Evolutionary conservation across 2,113 vertebrate species (phyloP).

Genomic region (Misgurnus mizolepis): DNA sequence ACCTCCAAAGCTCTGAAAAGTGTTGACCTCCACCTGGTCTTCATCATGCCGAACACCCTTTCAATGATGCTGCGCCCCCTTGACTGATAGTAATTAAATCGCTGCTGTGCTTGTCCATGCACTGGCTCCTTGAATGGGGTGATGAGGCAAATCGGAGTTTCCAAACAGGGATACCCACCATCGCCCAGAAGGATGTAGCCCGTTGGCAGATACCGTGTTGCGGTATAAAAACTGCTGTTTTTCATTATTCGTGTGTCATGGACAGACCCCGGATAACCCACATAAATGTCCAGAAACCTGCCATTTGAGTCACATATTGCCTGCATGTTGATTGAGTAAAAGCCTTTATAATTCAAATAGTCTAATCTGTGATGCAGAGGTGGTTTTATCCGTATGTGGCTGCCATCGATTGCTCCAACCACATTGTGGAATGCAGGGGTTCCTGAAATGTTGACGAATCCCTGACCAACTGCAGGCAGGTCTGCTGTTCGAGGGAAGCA

Average conservation of each 20-base stretch:
- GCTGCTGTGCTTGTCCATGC: neutral
- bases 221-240: neutral
- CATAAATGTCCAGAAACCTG: conserved; percentile 12
- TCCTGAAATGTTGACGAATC: neutral
- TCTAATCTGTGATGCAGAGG: neutral
- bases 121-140: conserved; percentile 41
- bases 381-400: conserved; percentile 34
- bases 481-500: neutral
- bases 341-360: conserved; percentile 31
- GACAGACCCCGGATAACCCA: conserved; percentile 29
- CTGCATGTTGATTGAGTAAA: conserved; percentile 16
- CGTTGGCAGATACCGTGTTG: neutral
- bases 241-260: conserved; percentile 14
- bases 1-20: conserved; percentile 32
- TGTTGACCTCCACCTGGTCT: conserved; percentile 11
- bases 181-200: conserved; percentile 41
- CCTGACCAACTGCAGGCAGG: conserved; percentile 15
- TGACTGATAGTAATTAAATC: conserved; percentile 25
- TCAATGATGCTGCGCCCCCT: conserved; percentile 19
- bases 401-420: conserved; percentile 35
- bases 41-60: conserved; percentile 21
- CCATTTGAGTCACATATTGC: neutral
- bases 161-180: neutral
- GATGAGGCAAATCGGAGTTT: conserved; percentile 19
- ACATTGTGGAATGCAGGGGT: conserved; percentile 9